Evolutionary conservation across 1,140 invertebrate genomes (phyloP).

Genomic region (Drosophila sturtevanti): DNA sequence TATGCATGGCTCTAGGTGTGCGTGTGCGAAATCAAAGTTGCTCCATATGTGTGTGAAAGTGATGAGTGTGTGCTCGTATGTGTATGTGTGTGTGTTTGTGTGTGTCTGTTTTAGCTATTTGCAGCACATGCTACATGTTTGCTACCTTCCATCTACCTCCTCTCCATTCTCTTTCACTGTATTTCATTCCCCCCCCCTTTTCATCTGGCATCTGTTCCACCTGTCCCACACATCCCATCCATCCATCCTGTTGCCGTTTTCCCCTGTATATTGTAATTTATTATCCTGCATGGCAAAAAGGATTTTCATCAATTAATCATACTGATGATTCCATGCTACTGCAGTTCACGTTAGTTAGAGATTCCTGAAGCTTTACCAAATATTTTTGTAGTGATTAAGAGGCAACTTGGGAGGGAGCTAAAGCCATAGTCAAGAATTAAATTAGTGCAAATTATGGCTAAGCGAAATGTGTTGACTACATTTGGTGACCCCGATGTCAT

Average conservation of each 20-base stretch:
- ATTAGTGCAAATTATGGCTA: neutral
- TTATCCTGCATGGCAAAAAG: slow-evolving; percentile 79
- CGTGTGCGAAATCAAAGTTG: slow-evolving; percentile 51
- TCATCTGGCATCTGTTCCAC: slow-evolving; percentile 10
- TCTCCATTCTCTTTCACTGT: slow-evolving; percentile 1
- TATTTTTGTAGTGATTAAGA: slow-evolving; percentile 7
- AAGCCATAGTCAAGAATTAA: slow-evolving; percentile 3
- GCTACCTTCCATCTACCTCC: neutral
- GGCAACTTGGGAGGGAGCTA: neutral
- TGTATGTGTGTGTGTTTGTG: slow-evolving; percentile 16
- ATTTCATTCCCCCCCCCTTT: neutral
- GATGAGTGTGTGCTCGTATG: slow-evolving; percentile 17
- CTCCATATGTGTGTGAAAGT: slow-evolving; percentile 19
- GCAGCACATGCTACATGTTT: slow-evolving; percentile 53
- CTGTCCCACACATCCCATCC: slow-evolving; percentile 33
- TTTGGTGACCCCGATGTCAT: slow-evolving; percentile 4
- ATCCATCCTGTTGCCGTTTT: slow-evolving; percentile 15
- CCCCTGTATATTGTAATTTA: slow-evolving; percentile 70
- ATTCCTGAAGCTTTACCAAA: neutral
- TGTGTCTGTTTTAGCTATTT: slow-evolving; percentile 49
- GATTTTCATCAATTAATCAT: slow-evolving; percentile 81
- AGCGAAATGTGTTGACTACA: neutral
- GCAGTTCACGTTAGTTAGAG: slow-evolving; percentile 40
- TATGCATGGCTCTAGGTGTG: slow-evolving; percentile 28
- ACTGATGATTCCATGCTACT: slow-evolving; percentile 66